Base-by-base conservation (phyloP, 2,113 vertebrate genomes). In the Columba livia region DNA sequence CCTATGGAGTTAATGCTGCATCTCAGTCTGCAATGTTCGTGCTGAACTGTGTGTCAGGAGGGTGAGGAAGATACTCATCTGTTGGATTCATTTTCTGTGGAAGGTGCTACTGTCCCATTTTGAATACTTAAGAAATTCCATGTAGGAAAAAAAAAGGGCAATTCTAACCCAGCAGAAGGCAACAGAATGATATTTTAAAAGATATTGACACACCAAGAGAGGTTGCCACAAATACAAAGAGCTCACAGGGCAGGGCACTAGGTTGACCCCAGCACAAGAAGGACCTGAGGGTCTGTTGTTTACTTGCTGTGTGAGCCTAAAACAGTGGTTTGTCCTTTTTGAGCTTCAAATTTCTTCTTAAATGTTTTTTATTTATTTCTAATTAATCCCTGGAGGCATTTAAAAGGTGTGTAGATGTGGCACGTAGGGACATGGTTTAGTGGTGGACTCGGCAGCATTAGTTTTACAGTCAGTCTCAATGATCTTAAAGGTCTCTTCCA, bases 121-220 rank as follows among this genome's bases (percentile, higher is more conserved):
- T 67, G 53, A 56, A 64, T 32, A 26, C 5, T 12, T 17, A 29
- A 40, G 25, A 79, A 77, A n/a, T 28, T 72, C 32, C 16, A 38
- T 1, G 3, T 29, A 32, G 31, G 12, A 36, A 36, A 47, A 40
- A 40, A 36, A 32, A n/a, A 2, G 3, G 25, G 9, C 5, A 32
- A 28, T n/a, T 64, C 16, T 44, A 72, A 10, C 4, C 12, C 17
- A 53, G 14, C n/a, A 84, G 26, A 56, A 25, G 15, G 14, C 42
- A 64, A 31, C 3, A 4, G 28, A 70, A 19, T 0, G 0, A 7
- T 42, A 10, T n/a, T 78, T 66, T 50, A 61, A 24, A 2, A 32
- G 47, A 24, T 10, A 3, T 1, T 56, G 18, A 67, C 66, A 93
- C 18, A 62, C 11, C 24, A 20, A 34, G 50, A 42, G 36, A 84